These are phyloP conservation scores for Cabera pusaria DNA, from an alignment of 2,888 invertebrate genomes.

Conservation along the genomic window DNA sequence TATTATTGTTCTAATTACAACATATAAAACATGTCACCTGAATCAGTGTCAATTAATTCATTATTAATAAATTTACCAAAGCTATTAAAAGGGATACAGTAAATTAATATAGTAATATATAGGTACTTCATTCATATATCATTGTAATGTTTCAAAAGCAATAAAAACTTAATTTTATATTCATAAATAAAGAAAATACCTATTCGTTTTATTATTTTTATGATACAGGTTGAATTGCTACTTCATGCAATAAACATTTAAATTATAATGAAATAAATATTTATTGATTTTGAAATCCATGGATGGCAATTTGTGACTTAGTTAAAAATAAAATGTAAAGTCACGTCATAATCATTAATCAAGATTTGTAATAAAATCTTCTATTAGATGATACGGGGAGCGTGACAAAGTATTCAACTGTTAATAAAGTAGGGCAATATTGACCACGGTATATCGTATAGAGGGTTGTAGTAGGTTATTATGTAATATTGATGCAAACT, in stretches of 20 bases:
- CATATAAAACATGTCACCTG: constrained; percentile 23
- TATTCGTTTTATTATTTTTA: too few relatives aligned
- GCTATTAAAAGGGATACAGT: too few relatives aligned
- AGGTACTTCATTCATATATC: too few relatives aligned
- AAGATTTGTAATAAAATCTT: constrained; percentile 66
- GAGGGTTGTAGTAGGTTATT: constrained; percentile 9
- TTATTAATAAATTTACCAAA: constrained; percentile 6
- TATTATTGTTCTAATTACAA: constrained; percentile 28
- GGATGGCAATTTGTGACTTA: constrained; percentile 18
- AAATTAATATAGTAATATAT: too few relatives aligned
- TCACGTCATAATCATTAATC: constrained; percentile 68
- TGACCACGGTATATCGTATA: constrained; percentile 27
- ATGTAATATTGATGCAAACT: too few relatives aligned
- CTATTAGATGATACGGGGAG: constrained; percentile 67
- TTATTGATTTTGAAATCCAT: too few relatives aligned
- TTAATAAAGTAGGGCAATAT: constrained; percentile 49
- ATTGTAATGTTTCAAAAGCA: too few relatives aligned
- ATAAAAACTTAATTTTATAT: too few relatives aligned
- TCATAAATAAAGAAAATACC: too few relatives aligned
- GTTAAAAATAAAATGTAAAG: constrained; percentile 48
- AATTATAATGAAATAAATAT: too few relatives aligned
- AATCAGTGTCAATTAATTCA: constrained; percentile 17
- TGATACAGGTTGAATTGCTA: too few relatives aligned
- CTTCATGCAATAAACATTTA: too few relatives aligned
- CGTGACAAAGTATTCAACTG: constrained; percentile 59